Evolutionary conservation across 2,888 invertebrate genomes (phyloP).

Genomic region (Mantis religiosa): DNA sequence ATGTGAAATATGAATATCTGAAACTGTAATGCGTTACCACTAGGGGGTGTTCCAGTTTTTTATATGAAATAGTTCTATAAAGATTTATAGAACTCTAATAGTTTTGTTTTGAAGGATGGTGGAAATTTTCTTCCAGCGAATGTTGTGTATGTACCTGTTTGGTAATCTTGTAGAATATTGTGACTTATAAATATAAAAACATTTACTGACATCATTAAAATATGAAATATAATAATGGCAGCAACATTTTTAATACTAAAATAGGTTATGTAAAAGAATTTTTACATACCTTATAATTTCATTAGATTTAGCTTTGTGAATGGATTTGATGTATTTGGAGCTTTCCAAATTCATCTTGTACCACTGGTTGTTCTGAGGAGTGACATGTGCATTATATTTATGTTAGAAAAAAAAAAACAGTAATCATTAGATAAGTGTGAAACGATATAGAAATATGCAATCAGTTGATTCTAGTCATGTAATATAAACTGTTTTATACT

Average conservation of each 20-base stretch:
- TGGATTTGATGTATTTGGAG: background rate
- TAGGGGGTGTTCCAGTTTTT: background rate
- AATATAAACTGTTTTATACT: background rate
- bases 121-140: background rate
- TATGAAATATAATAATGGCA: background rate
- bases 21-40: background rate
- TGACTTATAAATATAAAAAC: background rate
- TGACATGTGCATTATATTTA: background rate
- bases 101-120: background rate
- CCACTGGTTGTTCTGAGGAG: background rate
- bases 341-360: background rate
- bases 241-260: background rate
- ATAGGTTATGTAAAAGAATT: background rate
- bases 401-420: background rate
- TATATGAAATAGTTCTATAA: background rate
- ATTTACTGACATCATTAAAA: background rate
- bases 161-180: background rate
- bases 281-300: background rate
- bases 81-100: background rate
- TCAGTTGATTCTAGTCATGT: background rate
- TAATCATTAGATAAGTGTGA: background rate
- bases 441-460: background rate
- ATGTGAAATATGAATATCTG: background rate
- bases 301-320: background rate
- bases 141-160: background rate